Conservation (phyloP, 2,113 vertebrate genomes). For the Carlito syrichta region DNA sequence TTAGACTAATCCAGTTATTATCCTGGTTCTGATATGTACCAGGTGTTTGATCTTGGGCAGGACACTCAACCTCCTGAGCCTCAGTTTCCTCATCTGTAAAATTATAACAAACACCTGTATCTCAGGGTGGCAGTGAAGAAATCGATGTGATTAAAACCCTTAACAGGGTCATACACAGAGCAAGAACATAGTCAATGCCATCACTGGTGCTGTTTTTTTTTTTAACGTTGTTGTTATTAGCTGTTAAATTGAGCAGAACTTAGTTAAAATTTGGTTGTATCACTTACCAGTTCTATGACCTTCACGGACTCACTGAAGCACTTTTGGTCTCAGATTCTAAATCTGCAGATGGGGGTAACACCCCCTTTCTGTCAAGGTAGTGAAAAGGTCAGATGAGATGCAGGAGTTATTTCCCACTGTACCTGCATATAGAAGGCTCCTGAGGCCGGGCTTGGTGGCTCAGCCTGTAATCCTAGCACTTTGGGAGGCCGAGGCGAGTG, state of each 20-base stretch:
- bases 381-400: not conserved
- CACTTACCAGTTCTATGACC: not conserved
- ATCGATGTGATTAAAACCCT: not conserved
- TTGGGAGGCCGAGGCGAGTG: no score
- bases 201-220: not conserved
- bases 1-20: no score
- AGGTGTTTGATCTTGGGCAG: no score
- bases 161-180: no score
- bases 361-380: rapidly evolving
- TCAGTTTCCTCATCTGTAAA: no score
- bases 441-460: no score
- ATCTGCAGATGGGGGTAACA: not conserved
- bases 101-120: no score
- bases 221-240: not conserved
- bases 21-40: no score
- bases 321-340: not conserved
- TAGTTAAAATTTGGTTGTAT: not conserved
- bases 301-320: not conserved
- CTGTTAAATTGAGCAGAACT: not conserved
- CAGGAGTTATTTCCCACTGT: not conserved
- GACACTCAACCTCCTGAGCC: no score
- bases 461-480: no score
- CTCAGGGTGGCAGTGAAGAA: no score
- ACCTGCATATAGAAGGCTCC: not conserved
- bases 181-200: no score